These are phyloP conservation scores for Coracias cyanogaster DNA, from an alignment of 2,797 vertebrate species.

Conservation along the genomic window DNA sequence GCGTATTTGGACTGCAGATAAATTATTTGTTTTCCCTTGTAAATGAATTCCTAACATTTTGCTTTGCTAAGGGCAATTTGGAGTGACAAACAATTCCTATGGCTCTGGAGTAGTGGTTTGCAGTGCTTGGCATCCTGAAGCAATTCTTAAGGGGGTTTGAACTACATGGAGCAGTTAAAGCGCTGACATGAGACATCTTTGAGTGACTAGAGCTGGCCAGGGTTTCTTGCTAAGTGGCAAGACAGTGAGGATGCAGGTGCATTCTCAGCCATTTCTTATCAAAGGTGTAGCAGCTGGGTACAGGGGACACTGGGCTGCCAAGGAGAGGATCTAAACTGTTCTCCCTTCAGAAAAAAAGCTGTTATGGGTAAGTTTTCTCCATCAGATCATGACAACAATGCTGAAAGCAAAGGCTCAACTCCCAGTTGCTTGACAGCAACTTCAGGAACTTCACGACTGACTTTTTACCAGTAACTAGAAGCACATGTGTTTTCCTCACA, in stretches of 20 bases:
- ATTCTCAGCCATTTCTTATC: background rate
- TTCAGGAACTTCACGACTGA: background rate
- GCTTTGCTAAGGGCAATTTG: background rate
- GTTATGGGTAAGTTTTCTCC: background rate
- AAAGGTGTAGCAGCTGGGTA: background rate
- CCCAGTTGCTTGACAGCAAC: background rate
- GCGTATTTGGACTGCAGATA: background rate
- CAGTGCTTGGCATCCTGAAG: background rate
- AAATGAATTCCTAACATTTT: background rate
- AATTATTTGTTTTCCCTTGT: background rate
- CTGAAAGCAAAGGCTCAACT: background rate
- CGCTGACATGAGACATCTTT: background rate
- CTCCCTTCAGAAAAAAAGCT: background rate
- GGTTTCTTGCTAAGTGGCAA: background rate
- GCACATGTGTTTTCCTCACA: background rate
- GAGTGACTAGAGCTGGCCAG: background rate
- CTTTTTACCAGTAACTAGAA: background rate
- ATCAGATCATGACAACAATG: background rate
- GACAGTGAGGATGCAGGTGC: background rate
- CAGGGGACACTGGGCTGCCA: background rate
- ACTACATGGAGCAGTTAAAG: background rate
- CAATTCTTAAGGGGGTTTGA: background rate
- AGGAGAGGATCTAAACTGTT: background rate
- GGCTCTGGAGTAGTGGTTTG: background rate
- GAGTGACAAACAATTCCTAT: background rate